These are phyloP conservation scores for Euspilapteryx auroguttella DNA, from an alignment of 2,888 invertebrate species.

Conservation along the genomic window DNA sequence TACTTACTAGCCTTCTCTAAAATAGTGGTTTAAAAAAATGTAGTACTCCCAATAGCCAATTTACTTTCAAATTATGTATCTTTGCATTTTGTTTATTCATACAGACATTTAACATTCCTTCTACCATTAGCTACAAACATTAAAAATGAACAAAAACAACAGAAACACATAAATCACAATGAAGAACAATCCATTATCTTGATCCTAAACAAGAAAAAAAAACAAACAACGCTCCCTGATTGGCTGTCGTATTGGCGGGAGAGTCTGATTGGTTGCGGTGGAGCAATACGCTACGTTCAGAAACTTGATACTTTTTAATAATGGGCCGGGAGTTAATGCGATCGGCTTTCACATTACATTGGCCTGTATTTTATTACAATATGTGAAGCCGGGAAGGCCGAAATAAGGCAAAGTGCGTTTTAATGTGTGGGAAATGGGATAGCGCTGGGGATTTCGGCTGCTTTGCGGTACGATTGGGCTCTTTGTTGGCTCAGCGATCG, in stretches of 20 bases:
- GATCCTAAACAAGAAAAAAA: constrained; percentile 39
- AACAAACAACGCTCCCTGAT: constrained; percentile 25
- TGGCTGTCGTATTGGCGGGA: constrained; percentile 32
- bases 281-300: constrained; percentile 36
- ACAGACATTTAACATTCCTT: too few relatives aligned
- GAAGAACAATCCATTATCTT: constrained; percentile 56
- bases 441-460: constrained; percentile 20
- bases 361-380: constrained; percentile 55
- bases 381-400: constrained; percentile 23
- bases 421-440: constrained; percentile 26
- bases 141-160: constrained; percentile 5
- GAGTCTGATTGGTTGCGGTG: constrained; percentile 31
- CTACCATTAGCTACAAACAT: constrained; percentile 4
- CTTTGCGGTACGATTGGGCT: constrained; percentile 29
- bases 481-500: constrained; percentile 12
- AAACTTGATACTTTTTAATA: constrained; percentile 61
- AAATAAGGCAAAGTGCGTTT: constrained; percentile 38
- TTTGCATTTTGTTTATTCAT: constrained; percentile 4
- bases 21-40: too few relatives aligned
- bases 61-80: constrained; percentile 7
- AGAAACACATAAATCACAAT: constrained; percentile 49
- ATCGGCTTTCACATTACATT: constrained; percentile 48
- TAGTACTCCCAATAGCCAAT: too few relatives aligned
- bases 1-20: too few relatives aligned
- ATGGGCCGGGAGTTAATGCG: constrained; percentile 58